phyloP scores from a whole-genome alignment of 2,888 invertebrate species.

The Molanna angustata region DNA sequence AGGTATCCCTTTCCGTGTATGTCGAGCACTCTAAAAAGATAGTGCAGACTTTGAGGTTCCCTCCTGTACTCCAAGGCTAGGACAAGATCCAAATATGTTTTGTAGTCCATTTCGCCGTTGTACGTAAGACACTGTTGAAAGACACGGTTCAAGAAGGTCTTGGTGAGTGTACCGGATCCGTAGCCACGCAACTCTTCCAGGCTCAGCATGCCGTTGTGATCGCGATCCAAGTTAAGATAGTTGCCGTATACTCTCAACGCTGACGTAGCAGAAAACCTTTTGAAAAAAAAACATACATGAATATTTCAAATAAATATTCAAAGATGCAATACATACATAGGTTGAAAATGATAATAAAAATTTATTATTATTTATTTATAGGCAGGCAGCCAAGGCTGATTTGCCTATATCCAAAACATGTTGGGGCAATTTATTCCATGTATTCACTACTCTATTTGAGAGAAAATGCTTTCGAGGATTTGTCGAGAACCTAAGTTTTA shows the following conservation, averaged over 20 bases:
- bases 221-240: slow-evolving; percentile 89
- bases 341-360: too few species aligned
- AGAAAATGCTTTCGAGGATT: too few species aligned
- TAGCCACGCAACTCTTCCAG: slow-evolving; percentile 85
- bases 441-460: too few species aligned
- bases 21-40: slow-evolving; percentile 88
- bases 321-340: too few species aligned
- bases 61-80: slow-evolving; percentile 88
- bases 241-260: slow-evolving; percentile 90
- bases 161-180: slow-evolving; percentile 88
- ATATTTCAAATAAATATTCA: too few species aligned
- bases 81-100: slow-evolving; percentile 92
- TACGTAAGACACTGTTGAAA: slow-evolving; percentile 96
- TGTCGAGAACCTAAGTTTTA: too few species aligned
- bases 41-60: slow-evolving; percentile 89
- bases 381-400: too few species aligned
- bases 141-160: slow-evolving; percentile 86
- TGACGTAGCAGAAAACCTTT: slow-evolving; percentile 86
- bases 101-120: slow-evolving; percentile 95
- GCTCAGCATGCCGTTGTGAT: slow-evolving; percentile 95
- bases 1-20: slow-evolving; percentile 84
- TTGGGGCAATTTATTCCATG: too few species aligned
- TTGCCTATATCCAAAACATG: too few species aligned
- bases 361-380: too few species aligned
- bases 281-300: too few species aligned